Percentiles rank a stretch among this genome's conserved stretches.
Evolutionary conservation across 2,797 vertebrate genomes (phyloP).

Genomic region (Chanos chanos): DNA sequence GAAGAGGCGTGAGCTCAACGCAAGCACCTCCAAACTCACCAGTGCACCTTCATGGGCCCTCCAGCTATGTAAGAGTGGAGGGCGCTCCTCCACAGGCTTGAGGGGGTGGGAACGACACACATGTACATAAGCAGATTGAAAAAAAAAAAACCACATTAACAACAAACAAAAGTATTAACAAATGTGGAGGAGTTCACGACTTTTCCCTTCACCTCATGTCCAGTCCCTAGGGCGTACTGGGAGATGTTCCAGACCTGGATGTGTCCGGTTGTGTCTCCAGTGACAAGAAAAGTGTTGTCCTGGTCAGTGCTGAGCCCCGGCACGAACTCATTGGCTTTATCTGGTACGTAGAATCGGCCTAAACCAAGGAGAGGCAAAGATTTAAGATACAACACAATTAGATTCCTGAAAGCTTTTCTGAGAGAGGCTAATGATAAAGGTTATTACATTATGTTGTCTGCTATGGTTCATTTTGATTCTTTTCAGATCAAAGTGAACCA

Average conservation of each 20-base stretch:
- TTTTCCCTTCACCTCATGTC: slow-evolving; percentile 36
- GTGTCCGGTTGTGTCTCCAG: slow-evolving; percentile 60
- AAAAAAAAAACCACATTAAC: neutral
- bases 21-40: slow-evolving; percentile 50
- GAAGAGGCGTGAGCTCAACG: slow-evolving; percentile 40
- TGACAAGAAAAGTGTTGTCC: slow-evolving; percentile 61
- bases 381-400: slow-evolving; percentile 3
- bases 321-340: slow-evolving; percentile 43
- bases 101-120: neutral
- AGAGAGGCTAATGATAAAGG: no score
- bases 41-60: slow-evolving; percentile 44
- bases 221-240: slow-evolving; percentile 43
- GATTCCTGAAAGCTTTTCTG: no score
- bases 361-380: neutral
- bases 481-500: no score
- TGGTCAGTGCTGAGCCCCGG: slow-evolving; percentile 58
- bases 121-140: neutral
- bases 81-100: slow-evolving; percentile 22
- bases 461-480: no score
- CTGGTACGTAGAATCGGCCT: slow-evolving; percentile 59
- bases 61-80: slow-evolving; percentile 54
- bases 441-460: no score
- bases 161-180: neutral
- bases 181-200: no score
- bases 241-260: slow-evolving; percentile 67